Base-by-base conservation (phyloP, 92 coral and sea anemone genomes). In the Phenganax subtilis region DNA sequence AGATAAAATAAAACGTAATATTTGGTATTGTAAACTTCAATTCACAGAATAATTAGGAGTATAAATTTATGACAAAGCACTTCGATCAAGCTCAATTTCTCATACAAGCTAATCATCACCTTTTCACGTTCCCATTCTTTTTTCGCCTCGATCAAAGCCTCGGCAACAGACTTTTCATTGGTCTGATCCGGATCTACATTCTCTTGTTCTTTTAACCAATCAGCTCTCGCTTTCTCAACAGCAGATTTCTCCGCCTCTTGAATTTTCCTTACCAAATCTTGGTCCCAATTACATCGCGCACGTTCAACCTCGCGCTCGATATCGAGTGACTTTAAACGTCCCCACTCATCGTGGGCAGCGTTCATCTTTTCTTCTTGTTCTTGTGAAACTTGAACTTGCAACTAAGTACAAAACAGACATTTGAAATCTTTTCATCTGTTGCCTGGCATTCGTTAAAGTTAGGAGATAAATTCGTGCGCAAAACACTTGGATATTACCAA, bases 141-240 rank as follows among this genome's bases (percentile, higher is more conserved):
- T 79, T 84, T 92, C 12, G 99, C 97, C 81, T 89, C 93, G 2
- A 97, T 97, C 54, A 96, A 88, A 57, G 99, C 96, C 72, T 96
- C 91, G 51, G 93, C 89, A 29, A 87, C 86, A 16, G 91, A 92
- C 56, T 90, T 93, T 83, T 93, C 97, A 37, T 96, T 92, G 17
- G 89, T 90, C 29, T 90, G 87, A 57, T 92, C 96, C 47, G 47
- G 47, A 59, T 88, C 76, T 71, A 87, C 91, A 10, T 88, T 92
- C 51, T 90, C 98, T 12, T 90, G 96, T 29, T 88, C 87, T 75
- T 68, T 86, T 81, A 88, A 84, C 72, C 88, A 81, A 55, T 86
- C 84, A 58, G 68, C 75, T 37, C 80, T 86, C 7, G 87, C 81
- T 76, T 80, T 82, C 53, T 77, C 83, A 25, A 86, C 85, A 25